Conservation (phyloP, 2,113 vertebrate species). For the Panthera uncia region DNA sequence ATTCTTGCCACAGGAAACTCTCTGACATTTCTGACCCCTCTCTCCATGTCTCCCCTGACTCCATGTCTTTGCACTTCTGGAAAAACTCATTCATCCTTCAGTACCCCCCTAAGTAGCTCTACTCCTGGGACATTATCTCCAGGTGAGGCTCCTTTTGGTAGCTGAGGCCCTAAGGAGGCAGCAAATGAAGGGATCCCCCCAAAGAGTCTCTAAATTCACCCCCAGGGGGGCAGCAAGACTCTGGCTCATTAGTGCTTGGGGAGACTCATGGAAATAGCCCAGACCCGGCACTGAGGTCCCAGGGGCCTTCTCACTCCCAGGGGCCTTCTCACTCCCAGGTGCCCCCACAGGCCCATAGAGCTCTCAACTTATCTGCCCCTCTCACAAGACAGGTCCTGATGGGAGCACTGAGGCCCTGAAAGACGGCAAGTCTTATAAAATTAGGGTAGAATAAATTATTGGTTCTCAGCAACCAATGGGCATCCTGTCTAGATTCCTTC, state of each 20-base stretch:
- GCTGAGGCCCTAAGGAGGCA: background rate
- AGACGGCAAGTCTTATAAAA: background rate
- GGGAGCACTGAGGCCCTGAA: background rate
- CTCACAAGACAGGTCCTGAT: background rate
- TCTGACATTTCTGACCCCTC: background rate
- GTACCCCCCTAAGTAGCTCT: background rate
- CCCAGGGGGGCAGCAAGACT: background rate
- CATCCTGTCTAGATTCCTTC: background rate
- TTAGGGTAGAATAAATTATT: background rate
- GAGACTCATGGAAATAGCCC: background rate
- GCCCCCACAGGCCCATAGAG: background rate
- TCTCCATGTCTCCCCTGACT: background rate
- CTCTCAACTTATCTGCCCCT: background rate
- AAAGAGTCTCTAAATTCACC: background rate
- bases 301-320: background rate
- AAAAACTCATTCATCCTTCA: background rate
- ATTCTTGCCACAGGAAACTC: background rate
- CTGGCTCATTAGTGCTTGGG: background rate
- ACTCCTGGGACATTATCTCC: background rate
- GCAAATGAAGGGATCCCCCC: background rate
- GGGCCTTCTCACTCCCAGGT: background rate
- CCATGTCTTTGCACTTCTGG: background rate
- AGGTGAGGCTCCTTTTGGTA: background rate
- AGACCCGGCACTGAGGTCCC: background rate
- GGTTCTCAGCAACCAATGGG: background rate